These are phyloP conservation scores for Perizoma affinitatum DNA, from an alignment of 2,888 invertebrate species.

Conservation along the genomic window DNA sequence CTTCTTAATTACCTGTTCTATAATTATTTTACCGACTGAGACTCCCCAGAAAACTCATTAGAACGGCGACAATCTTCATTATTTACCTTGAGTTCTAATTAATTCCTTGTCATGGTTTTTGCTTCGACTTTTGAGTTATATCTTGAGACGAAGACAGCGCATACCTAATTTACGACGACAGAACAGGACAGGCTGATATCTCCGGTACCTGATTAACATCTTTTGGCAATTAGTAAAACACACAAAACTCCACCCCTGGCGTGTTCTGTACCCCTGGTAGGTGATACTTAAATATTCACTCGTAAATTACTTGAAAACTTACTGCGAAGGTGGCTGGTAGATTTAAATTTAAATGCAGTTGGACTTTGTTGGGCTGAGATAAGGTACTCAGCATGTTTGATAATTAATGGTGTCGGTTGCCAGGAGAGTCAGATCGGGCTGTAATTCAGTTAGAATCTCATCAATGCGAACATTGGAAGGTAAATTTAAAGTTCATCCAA, in stretches of 20 bases:
- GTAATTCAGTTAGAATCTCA: constrained; percentile 25
- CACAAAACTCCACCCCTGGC: constrained; percentile 85
- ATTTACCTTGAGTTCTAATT: constrained; percentile 83
- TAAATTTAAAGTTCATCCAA: constrained; percentile 39
- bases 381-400: constrained; percentile 56
- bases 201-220: constrained; percentile 83
- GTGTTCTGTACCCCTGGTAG: constrained; percentile 81
- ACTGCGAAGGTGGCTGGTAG: constrained; percentile 78
- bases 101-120: constrained; percentile 85
- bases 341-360: constrained; percentile 76
- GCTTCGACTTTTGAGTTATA: constrained; percentile 80
- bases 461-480: constrained; percentile 42
- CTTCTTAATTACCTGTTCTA: constrained; percentile 77
- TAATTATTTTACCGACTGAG: constrained; percentile 68
- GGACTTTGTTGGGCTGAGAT: constrained; percentile 61
- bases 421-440: constrained; percentile 13
- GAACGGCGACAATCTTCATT: constrained; percentile 82
- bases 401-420: constrained; percentile 43
- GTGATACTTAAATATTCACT: constrained; percentile 81
- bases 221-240: constrained; percentile 86
- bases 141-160: constrained; percentile 60
- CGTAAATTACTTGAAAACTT: constrained; percentile 83
- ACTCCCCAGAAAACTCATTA: constrained; percentile 77
- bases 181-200: constrained; percentile 60
- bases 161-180: constrained; percentile 35